Conservation (phyloP, 2,797 vertebrate species). For the Tenualosa thibaudeaui region DNA sequence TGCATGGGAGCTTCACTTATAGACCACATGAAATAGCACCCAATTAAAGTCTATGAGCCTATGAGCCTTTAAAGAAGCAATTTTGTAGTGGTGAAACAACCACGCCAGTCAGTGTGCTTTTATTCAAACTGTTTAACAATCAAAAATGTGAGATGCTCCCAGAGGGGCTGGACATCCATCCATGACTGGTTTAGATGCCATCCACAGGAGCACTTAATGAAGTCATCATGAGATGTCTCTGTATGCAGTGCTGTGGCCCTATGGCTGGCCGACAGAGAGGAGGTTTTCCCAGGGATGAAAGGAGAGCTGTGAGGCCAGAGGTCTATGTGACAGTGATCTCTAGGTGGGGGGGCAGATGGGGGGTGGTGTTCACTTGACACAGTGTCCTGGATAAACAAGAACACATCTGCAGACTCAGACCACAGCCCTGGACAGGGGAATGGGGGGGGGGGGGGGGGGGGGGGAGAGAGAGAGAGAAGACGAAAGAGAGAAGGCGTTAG, state of each 20-base stretch:
- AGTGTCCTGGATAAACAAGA: constrained; percentile 27
- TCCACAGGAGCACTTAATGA: not conserved
- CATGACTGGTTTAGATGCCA: not conserved
- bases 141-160: not conserved
- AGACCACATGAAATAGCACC: not conserved
- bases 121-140: not conserved
- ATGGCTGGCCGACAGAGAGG: not conserved
- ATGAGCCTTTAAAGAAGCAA: not conserved
- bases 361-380: constrained; percentile 27
- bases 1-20: not conserved
- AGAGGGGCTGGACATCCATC: not conserved
- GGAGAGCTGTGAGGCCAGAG: constrained; percentile 25
- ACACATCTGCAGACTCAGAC: constrained; percentile 29
- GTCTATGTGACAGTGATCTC: constrained; percentile 18
- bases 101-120: not conserved
- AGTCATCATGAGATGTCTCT: constrained; percentile 9
- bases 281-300: constrained; percentile 30
- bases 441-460: not conserved
- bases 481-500: constrained; percentile 26
- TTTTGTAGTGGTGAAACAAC: not conserved
- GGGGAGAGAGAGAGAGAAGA: not conserved
- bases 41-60: not conserved
- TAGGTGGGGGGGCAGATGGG: constrained; percentile 12
- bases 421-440: constrained; percentile 10
- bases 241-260: not conserved